Conservation (phyloP, 2,797 vertebrate genomes). For the Sus cebifrons region DNA sequence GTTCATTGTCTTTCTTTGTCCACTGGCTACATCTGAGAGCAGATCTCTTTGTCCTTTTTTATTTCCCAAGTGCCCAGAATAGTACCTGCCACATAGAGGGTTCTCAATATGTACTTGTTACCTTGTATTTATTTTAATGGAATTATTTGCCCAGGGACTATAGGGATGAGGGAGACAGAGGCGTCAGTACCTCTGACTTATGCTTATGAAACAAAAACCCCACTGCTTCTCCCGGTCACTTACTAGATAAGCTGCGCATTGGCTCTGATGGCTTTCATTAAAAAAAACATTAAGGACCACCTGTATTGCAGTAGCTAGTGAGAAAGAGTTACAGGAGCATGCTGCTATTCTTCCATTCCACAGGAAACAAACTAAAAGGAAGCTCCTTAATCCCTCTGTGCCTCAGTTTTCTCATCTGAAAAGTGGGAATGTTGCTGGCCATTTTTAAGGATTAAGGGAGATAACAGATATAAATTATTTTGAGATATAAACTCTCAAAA, state of each 20-base stretch:
- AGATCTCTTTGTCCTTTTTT: not conserved
- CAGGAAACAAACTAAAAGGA: not conserved
- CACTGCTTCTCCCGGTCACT: not conserved
- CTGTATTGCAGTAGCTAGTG: not conserved
- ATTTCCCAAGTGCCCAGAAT: not conserved
- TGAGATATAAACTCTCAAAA: not conserved
- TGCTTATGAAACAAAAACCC: not conserved
- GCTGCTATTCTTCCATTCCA: not conserved
- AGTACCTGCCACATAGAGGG: not conserved
- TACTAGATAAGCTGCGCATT: not conserved
- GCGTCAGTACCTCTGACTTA: not conserved
- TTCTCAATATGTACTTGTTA: not conserved
- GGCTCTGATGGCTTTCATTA: not conserved
- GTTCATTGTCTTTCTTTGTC: not conserved
- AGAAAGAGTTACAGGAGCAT: not conserved
- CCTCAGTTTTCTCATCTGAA: slow-evolving; percentile 12
- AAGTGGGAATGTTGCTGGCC: not conserved
- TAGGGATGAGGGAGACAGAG: not conserved
- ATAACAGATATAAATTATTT: not conserved
- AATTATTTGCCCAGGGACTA: not conserved
- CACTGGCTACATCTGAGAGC: not conserved
- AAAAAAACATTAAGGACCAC: not conserved
- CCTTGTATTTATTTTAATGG: not conserved
- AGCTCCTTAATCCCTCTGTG: not conserved
- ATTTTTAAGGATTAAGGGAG: not conserved